Evolutionary conservation across 2,797 vertebrate species (phyloP).

Genomic region (Alca torda): DNA sequence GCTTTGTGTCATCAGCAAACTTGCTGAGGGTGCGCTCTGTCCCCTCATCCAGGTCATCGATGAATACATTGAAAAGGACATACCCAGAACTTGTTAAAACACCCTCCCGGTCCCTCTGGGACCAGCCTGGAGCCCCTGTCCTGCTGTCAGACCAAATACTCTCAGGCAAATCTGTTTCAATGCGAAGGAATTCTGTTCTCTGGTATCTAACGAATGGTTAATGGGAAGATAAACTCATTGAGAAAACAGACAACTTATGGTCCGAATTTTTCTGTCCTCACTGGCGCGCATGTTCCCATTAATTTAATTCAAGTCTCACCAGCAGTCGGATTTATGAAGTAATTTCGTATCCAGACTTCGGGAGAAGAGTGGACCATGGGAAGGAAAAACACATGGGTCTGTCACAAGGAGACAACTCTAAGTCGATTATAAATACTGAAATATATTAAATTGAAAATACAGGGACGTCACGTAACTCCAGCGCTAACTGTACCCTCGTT

Average conservation of each 20-base stretch:
- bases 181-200: not conserved
- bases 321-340: not conserved
- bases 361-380: rapidly evolving
- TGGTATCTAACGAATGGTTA: not conserved
- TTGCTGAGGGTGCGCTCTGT: no score
- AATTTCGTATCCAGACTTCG: not conserved
- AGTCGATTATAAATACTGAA: not conserved
- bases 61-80: no score
- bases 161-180: not conserved
- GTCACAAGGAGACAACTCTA: not conserved
- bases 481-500: not conserved
- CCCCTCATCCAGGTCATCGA: no score
- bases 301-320: not conserved
- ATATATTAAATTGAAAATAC: rapidly evolving
- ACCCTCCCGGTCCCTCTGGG: rapidly evolving
- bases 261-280: not conserved
- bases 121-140: not conserved
- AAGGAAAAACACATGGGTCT: not conserved
- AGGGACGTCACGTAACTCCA: rapidly evolving
- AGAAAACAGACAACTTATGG: not conserved
- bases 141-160: not conserved
- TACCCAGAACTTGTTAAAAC: not conserved
- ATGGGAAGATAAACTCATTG: not conserved
- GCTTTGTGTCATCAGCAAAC: no score
- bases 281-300: not conserved